Conservation (phyloP, 2,888 invertebrate genomes). For the Buathra laborator region DNA sequence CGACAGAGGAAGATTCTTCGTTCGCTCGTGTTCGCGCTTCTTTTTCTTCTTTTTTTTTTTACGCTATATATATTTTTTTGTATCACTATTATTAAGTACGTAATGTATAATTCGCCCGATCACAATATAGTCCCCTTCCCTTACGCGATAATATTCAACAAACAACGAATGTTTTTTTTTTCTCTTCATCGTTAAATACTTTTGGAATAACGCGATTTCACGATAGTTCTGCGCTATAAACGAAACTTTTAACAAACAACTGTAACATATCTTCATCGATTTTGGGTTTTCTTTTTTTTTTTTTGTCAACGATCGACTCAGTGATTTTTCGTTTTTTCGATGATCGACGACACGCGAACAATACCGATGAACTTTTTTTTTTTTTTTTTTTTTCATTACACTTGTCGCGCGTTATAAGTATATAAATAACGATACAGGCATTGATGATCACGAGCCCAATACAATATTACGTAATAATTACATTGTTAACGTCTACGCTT, state of each 20-base stretch:
- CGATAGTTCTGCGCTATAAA: slow-evolving; percentile 5
- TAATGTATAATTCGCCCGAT: slow-evolving; percentile 21
- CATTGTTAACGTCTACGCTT: slow-evolving; percentile 43
- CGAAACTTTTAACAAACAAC: slow-evolving; percentile 48
- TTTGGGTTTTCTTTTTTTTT: neutral
- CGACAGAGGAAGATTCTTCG: slow-evolving; percentile 41
- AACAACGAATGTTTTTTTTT: slow-evolving; percentile 32
- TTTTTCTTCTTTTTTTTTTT: neutral
- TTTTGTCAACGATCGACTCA: slow-evolving; percentile 33
- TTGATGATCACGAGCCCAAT: slow-evolving; percentile 24
- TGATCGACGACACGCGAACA: neutral
- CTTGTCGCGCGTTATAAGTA: neutral
- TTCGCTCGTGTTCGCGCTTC: slow-evolving; percentile 33
- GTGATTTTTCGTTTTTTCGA: slow-evolving; percentile 30
- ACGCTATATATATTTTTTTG: slow-evolving; percentile 27
- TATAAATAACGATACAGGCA: slow-evolving; percentile 43
- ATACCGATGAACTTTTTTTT: slow-evolving; percentile 17
- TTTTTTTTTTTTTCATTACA: slow-evolving; percentile 24
- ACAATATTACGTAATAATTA: slow-evolving; percentile 6
- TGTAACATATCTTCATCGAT: slow-evolving; percentile 39
- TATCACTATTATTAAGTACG: slow-evolving; percentile 3
- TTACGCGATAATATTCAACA: slow-evolving; percentile 48
- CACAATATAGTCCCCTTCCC: slow-evolving; percentile 23
- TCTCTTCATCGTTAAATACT: slow-evolving; percentile 27
- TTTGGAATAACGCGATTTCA: neutral